Base-by-base conservation (phyloP, 2,797 vertebrate genomes). In the Periophthalmus magnuspinnatus region DNA sequence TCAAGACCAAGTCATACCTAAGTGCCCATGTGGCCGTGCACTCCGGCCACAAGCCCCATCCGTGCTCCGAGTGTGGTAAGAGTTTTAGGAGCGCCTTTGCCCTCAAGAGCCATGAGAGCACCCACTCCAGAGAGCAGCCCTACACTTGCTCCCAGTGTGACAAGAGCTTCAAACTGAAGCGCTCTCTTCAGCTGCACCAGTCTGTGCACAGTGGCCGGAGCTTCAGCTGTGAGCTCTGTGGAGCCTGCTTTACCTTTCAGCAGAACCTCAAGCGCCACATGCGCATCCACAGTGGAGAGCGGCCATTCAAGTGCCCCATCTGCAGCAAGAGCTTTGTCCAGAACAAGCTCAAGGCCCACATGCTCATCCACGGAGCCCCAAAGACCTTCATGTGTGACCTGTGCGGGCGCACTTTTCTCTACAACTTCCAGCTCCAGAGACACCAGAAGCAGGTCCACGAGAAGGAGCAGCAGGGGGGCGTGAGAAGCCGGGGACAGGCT, bases 261-360 rank as follows among this genome's bases (percentile, higher is more conserved):
- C 85, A 90, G 50, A 92, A 91, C 80, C 84, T 92, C 33, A 88
- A 78, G 81, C 79, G 88, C 34, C 89, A 92, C 86, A 64, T 80
- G 0, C 88, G 87, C 0, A 87, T 90, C 4, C 91, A 92, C 85
- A 91, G 91, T 0, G 92, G 91, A 0, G 93, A 93, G 32, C 90
- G 84, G 56, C 93, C 93, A 0, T 93, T 91, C 5, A 72, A 72
- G 0, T 94, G 94, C 6, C 79, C 90, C 67, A 79, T 93, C n/a
- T 94, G 94, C 28, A 93, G 91, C 41, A 86, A 87, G 84, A 86
- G 88, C 34, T 94, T 94, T 84, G 73, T 86, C 6, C 92, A 93
- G 76, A 89, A 90, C 71, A 91, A 90, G 22, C 84, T 93, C 77
- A 89, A 91, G 22, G 83, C 79, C 0, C 94, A 94, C 90, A 90